Conservation (phyloP, 2,797 vertebrate species). For the Nyctalus aviator region DNA sequence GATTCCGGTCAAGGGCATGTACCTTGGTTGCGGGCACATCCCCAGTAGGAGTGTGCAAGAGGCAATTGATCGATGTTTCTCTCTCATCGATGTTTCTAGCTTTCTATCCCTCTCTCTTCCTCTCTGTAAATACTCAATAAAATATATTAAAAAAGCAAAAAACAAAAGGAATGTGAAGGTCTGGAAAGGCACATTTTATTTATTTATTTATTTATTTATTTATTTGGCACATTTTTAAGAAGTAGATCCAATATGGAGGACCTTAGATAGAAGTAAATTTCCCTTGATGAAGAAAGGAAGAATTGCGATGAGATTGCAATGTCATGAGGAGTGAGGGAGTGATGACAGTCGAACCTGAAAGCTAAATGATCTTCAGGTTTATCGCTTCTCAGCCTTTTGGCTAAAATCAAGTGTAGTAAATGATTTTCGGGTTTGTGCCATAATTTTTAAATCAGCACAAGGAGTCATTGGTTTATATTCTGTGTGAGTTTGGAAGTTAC, state of each 20-base stretch:
- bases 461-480: background rate
- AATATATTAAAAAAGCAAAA: no score
- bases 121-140: no score
- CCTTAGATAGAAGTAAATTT: background rate
- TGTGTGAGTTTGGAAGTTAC: background rate
- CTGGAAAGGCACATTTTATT: background rate
- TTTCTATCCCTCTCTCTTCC: no score
- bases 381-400: no score
- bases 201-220: background rate
- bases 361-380: background rate
- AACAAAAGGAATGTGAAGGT: background rate
- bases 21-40: no score
- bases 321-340: background rate
- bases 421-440: background rate
- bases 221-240: background rate
- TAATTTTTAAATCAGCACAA: background rate
- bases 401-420: background rate
- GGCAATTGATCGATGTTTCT: no score
- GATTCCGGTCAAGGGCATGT: no score
- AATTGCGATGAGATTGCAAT: background rate
- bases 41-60: no score
- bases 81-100: no score
- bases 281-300: background rate
- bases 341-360: background rate
- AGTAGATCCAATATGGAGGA: background rate